These are phyloP conservation scores for Rhinoptilus africanus DNA, from an alignment of 2,113 vertebrate genomes.

Conservation along the genomic window DNA sequence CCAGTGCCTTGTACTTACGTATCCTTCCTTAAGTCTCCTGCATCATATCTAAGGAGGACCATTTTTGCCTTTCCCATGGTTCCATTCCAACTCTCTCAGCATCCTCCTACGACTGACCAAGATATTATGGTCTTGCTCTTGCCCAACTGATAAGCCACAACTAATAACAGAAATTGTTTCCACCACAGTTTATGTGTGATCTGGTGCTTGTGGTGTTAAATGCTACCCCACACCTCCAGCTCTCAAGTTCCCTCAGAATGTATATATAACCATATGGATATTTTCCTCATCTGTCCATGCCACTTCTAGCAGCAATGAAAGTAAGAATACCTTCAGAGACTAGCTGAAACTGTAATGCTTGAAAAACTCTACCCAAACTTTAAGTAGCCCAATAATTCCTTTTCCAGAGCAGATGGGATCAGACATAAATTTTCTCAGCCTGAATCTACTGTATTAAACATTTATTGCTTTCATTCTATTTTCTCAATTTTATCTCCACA, in stretches of 20 bases:
- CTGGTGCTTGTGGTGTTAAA: background rate
- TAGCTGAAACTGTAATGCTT: background rate
- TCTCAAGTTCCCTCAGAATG: background rate
- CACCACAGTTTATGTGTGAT: background rate
- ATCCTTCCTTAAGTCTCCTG: background rate
- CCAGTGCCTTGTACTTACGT: rapidly evolving
- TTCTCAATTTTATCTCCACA: background rate
- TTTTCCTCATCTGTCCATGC: background rate
- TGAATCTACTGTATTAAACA: background rate
- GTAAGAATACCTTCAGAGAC: background rate
- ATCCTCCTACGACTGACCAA: background rate
- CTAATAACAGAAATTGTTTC: background rate
- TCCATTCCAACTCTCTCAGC: background rate
- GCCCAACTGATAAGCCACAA: background rate
- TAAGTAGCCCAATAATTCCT: background rate
- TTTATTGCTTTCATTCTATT: background rate
- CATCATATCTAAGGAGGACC: background rate
- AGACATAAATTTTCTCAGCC: background rate
- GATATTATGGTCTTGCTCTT: background rate
- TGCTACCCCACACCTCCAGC: background rate
- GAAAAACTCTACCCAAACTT: background rate
- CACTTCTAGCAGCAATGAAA: background rate
- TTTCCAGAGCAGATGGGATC: background rate
- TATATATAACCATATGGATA: background rate
- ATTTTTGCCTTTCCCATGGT: background rate